Percentiles rank a stretch among this genome's conserved stretches.
Evolutionary conservation across 2,888 invertebrate genomes (phyloP).

Genomic region (Electrophaes corylata): DNA sequence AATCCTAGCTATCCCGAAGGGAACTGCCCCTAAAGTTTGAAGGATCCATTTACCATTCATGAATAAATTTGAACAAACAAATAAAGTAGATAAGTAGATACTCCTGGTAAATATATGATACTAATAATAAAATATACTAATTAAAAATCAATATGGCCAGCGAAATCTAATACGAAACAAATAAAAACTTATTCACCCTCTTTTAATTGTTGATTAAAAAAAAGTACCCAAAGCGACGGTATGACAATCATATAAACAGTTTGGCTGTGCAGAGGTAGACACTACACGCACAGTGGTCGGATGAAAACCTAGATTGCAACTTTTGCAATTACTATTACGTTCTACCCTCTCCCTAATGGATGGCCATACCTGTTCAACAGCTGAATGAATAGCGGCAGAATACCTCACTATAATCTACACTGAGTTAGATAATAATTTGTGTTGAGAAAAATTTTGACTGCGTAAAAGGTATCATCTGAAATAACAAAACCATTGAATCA

Average conservation of each 20-base stretch:
- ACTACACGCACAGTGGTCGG: background rate
- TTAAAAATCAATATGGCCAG: background rate
- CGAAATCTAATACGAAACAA: background rate
- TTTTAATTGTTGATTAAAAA: too few species aligned
- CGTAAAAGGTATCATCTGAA: background rate
- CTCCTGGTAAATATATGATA: too few species aligned
- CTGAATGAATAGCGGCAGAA: slow-evolving; percentile 8
- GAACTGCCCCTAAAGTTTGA: slow-evolving; percentile 11
- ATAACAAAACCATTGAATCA: slow-evolving; percentile 2
- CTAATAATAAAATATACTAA: too few species aligned
- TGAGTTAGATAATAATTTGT: background rate
- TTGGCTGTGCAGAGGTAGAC: too few species aligned
- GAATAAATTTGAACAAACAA: background rate
- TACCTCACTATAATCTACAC: background rate
- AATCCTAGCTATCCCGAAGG: slow-evolving; percentile 2
- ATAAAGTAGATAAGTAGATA: background rate
- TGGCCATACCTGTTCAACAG: background rate
- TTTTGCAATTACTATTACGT: slow-evolving; percentile 10
- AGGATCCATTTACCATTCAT: slow-evolving; percentile 1
- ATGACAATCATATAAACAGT: too few species aligned
- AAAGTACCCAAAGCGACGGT: too few species aligned
- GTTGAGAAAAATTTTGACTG: background rate
- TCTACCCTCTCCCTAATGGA: background rate
- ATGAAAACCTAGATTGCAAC: slow-evolving; percentile 10
- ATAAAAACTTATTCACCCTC: too few species aligned